Evolutionary conservation across 1,140 invertebrate species (phyloP).

Genomic region (Cephus cinctus): DNA sequence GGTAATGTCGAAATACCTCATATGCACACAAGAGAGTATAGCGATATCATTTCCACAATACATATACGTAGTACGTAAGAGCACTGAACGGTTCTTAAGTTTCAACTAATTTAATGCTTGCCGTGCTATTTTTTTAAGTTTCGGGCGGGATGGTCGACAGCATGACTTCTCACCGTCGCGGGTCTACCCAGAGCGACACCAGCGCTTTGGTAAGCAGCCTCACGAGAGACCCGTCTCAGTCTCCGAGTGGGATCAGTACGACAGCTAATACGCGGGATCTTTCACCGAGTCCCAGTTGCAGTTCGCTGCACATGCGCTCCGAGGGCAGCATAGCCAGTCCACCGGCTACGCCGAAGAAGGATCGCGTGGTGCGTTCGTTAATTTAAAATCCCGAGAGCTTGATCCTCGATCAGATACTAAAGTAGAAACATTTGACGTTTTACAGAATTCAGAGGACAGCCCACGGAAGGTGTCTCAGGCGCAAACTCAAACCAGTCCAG

Average conservation of each 20-base stretch:
- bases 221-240: slow-evolving; percentile 62
- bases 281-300: slow-evolving; percentile 63
- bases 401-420: too few species aligned
- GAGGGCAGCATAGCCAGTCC: slow-evolving; percentile 55
- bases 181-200: slow-evolving; percentile 66
- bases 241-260: slow-evolving; percentile 53
- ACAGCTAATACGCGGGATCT: slow-evolving; percentile 60
- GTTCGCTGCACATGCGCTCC: slow-evolving; percentile 58
- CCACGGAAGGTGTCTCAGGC: slow-evolving; percentile 65
- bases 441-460: slow-evolving; percentile 49
- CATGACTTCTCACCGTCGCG: slow-evolving; percentile 52
- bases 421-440: too few species aligned
- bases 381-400: too few species aligned
- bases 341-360: slow-evolving; percentile 54
- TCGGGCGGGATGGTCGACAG: slow-evolving; percentile 53
- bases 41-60: too few species aligned
- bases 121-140: slow-evolving; percentile 31
- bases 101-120: background rate
- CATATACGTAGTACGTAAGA: too few species aligned
- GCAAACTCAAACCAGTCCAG: slow-evolving; percentile 76
- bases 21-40: too few species aligned
- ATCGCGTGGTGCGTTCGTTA: slow-evolving; percentile 37
- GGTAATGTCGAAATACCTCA: too few species aligned
- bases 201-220: slow-evolving; percentile 66
- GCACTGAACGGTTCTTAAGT: too few species aligned